Evolutionary conservation across 2,113 vertebrate genomes (phyloP).

Genomic region (Odocoileus virginianus): DNA sequence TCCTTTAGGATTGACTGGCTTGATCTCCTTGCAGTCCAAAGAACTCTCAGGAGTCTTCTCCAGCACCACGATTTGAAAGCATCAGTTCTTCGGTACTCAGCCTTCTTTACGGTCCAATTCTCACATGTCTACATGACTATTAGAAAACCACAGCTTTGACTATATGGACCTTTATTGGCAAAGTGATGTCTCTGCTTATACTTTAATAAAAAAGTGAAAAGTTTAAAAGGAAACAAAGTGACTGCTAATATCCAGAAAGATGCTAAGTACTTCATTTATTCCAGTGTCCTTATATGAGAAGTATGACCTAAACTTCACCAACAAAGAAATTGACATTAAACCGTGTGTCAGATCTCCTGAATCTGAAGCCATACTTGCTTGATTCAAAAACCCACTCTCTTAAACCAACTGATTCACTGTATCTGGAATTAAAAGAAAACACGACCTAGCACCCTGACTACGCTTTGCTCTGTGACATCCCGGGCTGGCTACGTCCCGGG

Average conservation of each 20-base stretch:
- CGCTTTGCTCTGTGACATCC: not conserved
- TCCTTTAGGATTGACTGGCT: not conserved
- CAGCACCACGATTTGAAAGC: not conserved
- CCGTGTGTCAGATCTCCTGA: not conserved
- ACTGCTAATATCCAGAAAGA: not conserved
- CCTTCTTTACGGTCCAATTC: not conserved
- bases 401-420: not conserved
- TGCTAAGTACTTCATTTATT: not conserved
- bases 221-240: not conserved
- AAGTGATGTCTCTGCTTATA: not conserved
- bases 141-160: not conserved
- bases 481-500: not conserved
- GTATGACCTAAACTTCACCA: not conserved
- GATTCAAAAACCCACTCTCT: not conserved
- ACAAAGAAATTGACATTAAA: not conserved
- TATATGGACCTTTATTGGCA: not conserved
- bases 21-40: not conserved
- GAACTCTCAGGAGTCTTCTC: not conserved
- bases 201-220: not conserved
- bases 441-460: not conserved
- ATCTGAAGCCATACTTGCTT: not conserved
- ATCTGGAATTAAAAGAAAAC: not conserved
- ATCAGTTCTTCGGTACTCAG: fast-evolving
- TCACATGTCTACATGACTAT: not conserved
- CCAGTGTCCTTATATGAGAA: not conserved